Evolutionary conservation across 2,113 vertebrate species (phyloP).

Genomic region (Anolis sagrei): DNA sequence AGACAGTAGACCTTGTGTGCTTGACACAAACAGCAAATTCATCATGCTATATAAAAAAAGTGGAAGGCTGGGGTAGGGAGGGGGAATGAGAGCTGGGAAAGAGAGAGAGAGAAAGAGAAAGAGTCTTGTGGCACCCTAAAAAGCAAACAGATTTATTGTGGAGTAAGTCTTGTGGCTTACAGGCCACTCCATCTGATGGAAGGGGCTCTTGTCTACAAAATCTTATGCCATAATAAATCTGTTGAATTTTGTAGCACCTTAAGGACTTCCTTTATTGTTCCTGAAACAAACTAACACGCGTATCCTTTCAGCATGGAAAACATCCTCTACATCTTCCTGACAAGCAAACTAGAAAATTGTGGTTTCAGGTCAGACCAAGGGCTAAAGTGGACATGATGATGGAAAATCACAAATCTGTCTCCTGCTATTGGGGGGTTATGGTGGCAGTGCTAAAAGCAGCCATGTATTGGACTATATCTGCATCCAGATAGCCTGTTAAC

Average conservation of each 20-base stretch:
- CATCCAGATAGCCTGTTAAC: background rate
- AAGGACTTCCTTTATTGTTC: slow-evolving; percentile 2
- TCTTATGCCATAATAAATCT: background rate
- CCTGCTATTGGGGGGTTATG: background rate
- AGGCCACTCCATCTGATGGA: background rate
- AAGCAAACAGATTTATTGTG: slow-evolving; percentile 6
- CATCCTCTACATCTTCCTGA: background rate
- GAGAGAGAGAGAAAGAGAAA: background rate
- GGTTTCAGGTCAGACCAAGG: background rate
- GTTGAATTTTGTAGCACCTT: background rate
- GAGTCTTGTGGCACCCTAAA: background rate
- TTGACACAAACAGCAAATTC: slow-evolving; percentile 17
- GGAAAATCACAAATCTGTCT: background rate
- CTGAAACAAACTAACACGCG: background rate
- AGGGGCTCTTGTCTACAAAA: background rate
- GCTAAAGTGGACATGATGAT: background rate
- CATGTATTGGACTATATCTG: background rate
- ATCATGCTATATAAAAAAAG: background rate
- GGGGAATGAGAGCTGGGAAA: too few relatives aligned
- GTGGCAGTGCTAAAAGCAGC: background rate
- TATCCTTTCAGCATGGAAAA: background rate
- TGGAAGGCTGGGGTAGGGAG: too few relatives aligned
- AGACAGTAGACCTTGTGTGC: slow-evolving; percentile 10
- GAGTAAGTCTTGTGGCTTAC: background rate
- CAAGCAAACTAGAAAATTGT: background rate